Evolutionary conservation across 2,888 invertebrate genomes (phyloP).

Genomic region (Athalia cordata): DNA sequence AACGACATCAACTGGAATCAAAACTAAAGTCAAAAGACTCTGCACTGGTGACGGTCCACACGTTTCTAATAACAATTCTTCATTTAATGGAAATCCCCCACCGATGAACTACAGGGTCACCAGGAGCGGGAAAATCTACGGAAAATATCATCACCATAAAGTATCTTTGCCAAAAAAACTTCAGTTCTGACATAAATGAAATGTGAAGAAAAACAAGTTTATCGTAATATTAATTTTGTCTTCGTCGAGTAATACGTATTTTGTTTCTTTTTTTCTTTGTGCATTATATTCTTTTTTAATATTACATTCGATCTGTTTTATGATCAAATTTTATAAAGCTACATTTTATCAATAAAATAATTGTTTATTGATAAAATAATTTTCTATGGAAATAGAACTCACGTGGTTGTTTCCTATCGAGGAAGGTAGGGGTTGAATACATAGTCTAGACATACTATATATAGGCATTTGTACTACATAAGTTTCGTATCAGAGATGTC

Average conservation of each 20-base stretch:
- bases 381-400: too few species aligned
- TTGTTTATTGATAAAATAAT: too few species aligned
- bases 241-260: not conserved
- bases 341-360: too few species aligned
- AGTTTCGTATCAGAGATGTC: constrained; percentile 68
- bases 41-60: constrained; percentile 66
- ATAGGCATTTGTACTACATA: constrained; percentile 48
- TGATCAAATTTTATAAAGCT: too few species aligned
- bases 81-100: constrained; percentile 46
- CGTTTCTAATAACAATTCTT: constrained; percentile 53
- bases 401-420: not conserved
- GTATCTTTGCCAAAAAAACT: constrained; percentile 45
- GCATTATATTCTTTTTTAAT: too few species aligned
- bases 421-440: constrained; percentile 19
- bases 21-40: constrained; percentile 62
- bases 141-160: constrained; percentile 64
- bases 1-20: constrained; percentile 59
- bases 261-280: too few species aligned
- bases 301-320: too few species aligned
- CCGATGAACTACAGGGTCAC: constrained; percentile 66
- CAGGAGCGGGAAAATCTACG: constrained; percentile 69
- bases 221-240: too few species aligned
- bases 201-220: not conserved
- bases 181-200: not conserved
- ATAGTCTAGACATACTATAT: constrained; percentile 45